Evolutionary conservation across 2,888 invertebrate species (phyloP).

Genomic region (Dasysyrphus albostriatus): DNA sequence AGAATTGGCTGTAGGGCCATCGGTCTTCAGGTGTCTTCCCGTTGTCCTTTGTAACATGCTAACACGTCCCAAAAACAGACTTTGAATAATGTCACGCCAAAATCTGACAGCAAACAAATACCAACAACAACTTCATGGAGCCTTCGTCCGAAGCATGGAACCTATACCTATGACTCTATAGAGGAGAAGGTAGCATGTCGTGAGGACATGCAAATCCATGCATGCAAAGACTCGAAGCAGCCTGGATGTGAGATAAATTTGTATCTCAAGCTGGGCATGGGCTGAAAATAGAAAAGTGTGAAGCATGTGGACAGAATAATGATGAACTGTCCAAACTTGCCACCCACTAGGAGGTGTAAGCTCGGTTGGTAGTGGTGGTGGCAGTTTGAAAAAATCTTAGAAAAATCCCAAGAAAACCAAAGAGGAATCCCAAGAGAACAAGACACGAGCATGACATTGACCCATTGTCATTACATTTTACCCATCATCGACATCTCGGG

Average conservation of each 20-base stretch:
- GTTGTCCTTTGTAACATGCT: conserved; percentile 68
- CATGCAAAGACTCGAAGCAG: conserved; percentile 38
- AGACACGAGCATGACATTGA: conserved; percentile 74
- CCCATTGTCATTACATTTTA: conserved; percentile 45
- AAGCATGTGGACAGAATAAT: conserved; percentile 66
- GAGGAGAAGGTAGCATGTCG: conserved; percentile 54
- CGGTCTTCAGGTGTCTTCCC: conserved; percentile 65
- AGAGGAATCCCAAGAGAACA: conserved; percentile 23
- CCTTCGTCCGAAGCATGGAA: background rate
- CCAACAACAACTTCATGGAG: conserved; percentile 34
- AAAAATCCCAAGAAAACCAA: conserved; percentile 13
- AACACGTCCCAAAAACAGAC: conserved; percentile 74
- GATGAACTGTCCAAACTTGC: conserved; percentile 72
- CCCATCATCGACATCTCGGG: background rate
- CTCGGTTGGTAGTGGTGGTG: background rate
- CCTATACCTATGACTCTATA: background rate
- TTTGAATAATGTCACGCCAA: conserved; percentile 76
- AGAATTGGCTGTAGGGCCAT: conserved; percentile 12
- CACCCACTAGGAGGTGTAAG: conserved; percentile 53
- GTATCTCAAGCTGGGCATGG: conserved; percentile 58
- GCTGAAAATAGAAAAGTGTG: conserved; percentile 21
- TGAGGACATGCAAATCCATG: conserved; percentile 73
- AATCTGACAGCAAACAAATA: conserved; percentile 64
- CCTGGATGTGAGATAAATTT: conserved; percentile 70
- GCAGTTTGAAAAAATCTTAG: background rate